Evolutionary conservation across 2,888 invertebrate genomes (phyloP).

Genomic region (Andrena bicolor): DNA sequence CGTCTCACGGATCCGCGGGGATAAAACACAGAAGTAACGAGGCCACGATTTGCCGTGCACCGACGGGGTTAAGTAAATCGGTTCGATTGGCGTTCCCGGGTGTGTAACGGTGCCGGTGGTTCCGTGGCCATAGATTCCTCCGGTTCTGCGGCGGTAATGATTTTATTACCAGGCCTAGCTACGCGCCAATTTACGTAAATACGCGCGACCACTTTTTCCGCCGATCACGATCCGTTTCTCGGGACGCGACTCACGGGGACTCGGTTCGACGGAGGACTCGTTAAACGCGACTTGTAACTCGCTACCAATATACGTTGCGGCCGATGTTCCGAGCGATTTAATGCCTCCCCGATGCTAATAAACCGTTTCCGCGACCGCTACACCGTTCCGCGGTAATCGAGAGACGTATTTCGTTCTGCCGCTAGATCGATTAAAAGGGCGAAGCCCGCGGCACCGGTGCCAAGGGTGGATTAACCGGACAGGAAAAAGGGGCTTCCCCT

Average conservation of each 20-base stretch:
- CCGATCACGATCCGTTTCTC: slow-evolving; percentile 41
- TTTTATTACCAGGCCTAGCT: slow-evolving; percentile 51
- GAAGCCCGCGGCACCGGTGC: background rate
- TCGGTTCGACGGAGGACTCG: slow-evolving; percentile 52
- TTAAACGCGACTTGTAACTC: slow-evolving; percentile 63
- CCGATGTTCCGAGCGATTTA: slow-evolving; percentile 67
- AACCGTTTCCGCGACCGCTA: slow-evolving; percentile 62
- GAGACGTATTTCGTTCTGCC: slow-evolving; percentile 32
- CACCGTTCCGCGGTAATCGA: slow-evolving; percentile 37
- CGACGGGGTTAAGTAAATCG: slow-evolving; percentile 35
- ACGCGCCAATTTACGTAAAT: slow-evolving; percentile 49
- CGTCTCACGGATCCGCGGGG: background rate
- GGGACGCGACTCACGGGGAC: slow-evolving; percentile 23
- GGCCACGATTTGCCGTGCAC: slow-evolving; percentile 29
- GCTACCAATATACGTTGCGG: slow-evolving; percentile 70
- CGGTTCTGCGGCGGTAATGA: slow-evolving; percentile 27
- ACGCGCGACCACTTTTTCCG: slow-evolving; percentile 14
- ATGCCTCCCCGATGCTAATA: slow-evolving; percentile 66
- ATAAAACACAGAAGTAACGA: slow-evolving; percentile 33
- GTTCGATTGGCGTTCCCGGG: slow-evolving; percentile 17
- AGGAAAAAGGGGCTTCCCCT: slow-evolving; percentile 17
- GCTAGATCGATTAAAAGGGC: slow-evolving; percentile 49
- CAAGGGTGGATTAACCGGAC: slow-evolving; percentile 8
- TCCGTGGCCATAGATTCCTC: slow-evolving; percentile 51
- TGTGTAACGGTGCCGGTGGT: slow-evolving; percentile 49